Evolutionary conservation across 2,888 invertebrate species (phyloP).

Genomic region (Mycalesis mineus): DNA sequence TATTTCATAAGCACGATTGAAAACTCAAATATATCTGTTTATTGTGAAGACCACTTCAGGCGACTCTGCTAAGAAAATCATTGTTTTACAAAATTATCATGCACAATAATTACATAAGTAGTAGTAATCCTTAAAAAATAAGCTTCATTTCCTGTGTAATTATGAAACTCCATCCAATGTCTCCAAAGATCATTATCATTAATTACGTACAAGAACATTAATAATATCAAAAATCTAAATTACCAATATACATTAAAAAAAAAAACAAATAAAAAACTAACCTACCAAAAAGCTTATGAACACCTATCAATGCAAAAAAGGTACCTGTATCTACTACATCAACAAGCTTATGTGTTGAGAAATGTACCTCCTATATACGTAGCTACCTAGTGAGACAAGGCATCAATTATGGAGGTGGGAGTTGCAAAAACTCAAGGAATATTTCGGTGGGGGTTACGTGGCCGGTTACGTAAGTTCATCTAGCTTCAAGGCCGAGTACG

Average conservation of each 20-base stretch:
- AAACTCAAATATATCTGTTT: too few species aligned
- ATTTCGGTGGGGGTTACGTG: slow-evolving; percentile 67
- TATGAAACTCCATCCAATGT: too few species aligned
- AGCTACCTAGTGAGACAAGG: slow-evolving; percentile 16
- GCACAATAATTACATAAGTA: too few species aligned
- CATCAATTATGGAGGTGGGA: slow-evolving; percentile 47
- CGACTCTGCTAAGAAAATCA: background rate
- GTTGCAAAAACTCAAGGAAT: slow-evolving; percentile 70
- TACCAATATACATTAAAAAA: background rate
- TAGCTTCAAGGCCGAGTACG: slow-evolving; percentile 76
- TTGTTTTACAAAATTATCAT: too few species aligned
- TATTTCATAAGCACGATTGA: too few species aligned
- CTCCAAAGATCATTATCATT: too few species aligned
- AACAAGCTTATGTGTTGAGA: background rate
- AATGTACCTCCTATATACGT: slow-evolving; percentile 18
- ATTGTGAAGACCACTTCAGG: too few species aligned
- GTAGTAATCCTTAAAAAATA: too few species aligned
- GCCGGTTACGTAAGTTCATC: slow-evolving; percentile 76
- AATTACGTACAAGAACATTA: background rate
- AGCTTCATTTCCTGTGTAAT: too few species aligned
- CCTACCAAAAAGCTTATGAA: background rate
- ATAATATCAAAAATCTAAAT: background rate
- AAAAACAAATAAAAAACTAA: background rate
- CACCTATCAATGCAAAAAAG: background rate
- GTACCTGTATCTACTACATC: background rate